Base-by-base conservation (phyloP, 2,888 invertebrate species). In the Bhutanitis thaidina region DNA sequence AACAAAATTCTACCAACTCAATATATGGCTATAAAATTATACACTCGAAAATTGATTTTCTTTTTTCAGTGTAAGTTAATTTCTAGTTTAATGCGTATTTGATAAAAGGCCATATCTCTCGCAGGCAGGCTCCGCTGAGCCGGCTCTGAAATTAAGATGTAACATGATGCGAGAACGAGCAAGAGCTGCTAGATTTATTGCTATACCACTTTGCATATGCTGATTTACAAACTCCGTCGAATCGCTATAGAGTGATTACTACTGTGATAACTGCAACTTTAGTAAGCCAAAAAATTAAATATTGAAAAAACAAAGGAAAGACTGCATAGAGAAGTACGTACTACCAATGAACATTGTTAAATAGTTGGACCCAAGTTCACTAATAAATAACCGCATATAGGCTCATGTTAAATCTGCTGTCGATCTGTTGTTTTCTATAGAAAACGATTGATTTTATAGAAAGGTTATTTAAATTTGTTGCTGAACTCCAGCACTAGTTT, bases 121-220 rank as follows among this genome's bases (percentile, higher is more conserved):
- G 78, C 80, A 72, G 74, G 81, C 87, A 82, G 85, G 85, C 87
- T 84, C 84, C 85, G 81, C 71, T 80, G 84, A 84, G 85, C 83
- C 82, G 84, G 82, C 80, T 82, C 83, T 86, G 87, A 90, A 90
- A 90, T 90, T 90, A 90, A 90, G 90, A 90, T 90, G 90, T 90
- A 90, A 90, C 90, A 90, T 90, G 90, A 90, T 90, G 90, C 90
- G 90, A 88, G 89, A 90, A 90, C 90, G 90, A 90, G 90, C 90
- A 87, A 89, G 88, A 87, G 80, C 89, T 74, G 79, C 80, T 83
- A 89, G 90, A 90, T 90, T 90, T 90, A 90, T 90, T 88, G 83
- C 90, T 85, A 83, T 87, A 87, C 90, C 89, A 89, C 89, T 90
- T 90, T 90, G 90, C 90, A 90, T 90, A 90, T 90, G 90, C 90